Evolutionary conservation across 2,888 invertebrate genomes (phyloP).

Genomic region (Calliphora vomitoria): DNA sequence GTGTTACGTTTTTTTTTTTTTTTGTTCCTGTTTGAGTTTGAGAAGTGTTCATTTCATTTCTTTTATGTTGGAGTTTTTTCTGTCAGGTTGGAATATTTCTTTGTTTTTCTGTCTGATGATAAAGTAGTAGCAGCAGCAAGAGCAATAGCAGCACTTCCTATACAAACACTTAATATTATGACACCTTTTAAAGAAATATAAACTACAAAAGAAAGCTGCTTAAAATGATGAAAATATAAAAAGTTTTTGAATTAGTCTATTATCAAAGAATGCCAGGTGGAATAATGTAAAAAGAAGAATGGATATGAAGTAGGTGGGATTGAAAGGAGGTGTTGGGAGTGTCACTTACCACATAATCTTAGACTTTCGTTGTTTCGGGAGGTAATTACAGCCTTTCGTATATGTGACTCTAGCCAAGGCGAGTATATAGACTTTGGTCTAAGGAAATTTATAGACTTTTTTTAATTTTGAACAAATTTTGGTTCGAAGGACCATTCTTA

Average conservation of each 20-base stretch:
- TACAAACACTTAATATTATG: constrained; percentile 54
- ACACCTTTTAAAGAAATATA: constrained; percentile 33
- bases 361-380: no score
- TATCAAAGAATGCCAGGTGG: constrained; percentile 22
- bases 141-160: constrained; percentile 19
- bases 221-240: constrained; percentile 1
- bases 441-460: no score
- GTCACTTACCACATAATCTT: no score
- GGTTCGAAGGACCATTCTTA: no score
- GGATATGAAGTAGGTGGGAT: background rate
- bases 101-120: constrained; percentile 45
- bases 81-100: background rate
- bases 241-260: constrained; percentile 19
- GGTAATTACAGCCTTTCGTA: no score
- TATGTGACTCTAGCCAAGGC: no score
- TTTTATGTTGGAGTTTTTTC: background rate
- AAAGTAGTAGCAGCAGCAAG: constrained; percentile 43
- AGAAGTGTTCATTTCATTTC: constrained; percentile 50
- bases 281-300: background rate
- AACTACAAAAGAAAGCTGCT: background rate
- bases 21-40: constrained; percentile 46
- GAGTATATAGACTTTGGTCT: no score
- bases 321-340: no score
- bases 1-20: constrained; percentile 58
- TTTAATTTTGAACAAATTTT: no score